Base-by-base conservation (phyloP, 2,888 invertebrate species). In the Eilema sororculum region DNA sequence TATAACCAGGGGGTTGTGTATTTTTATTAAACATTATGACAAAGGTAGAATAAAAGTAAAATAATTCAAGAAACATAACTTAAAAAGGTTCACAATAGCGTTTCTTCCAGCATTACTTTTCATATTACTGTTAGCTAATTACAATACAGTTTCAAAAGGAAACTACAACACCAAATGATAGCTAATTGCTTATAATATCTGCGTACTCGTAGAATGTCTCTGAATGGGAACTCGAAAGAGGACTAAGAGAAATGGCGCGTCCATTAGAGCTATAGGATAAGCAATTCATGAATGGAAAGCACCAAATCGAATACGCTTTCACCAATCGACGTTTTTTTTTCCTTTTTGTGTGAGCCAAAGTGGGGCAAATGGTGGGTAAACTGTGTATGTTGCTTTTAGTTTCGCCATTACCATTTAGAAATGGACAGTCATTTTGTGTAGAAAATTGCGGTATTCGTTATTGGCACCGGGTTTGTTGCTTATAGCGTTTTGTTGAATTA, bases 221-320 rank as follows among this genome's bases (percentile, higher is more conserved):
- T 57, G 63, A 69, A 65, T 68, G 28, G 46, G 20, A 68, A 13
- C 46, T 57, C 57, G 65, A 25, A 65, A 57, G 37, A 46, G 57
- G 46, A 59, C 59, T 20, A 30, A 30, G 33, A 37, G 59, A 52
- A 67, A 67, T 64, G 37, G 59, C 28, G 13, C 46, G 16, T 64
- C 71, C 67, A 71, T 71, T 71, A 71, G 52, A 10, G 57, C 63
- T 28, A 60, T 67, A 52, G 64, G 73, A 75, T 80, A 78, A 82
- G 83, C 81, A 79, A 83, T 81, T 79, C 82, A 80, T 78, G 80
- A 84, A 83, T 79, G 73, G 79, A 78, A 77, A 83, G 82, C 80
- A 74, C 71, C 71, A 71, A 75, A 78, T 71, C 69, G 81, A 78
- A 78, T 68, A 75, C 30, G 75, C 76, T 75, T 79, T 79, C 74